Base-by-base conservation (phyloP, 2,797 vertebrate species). In the Acrossocheilus fasciatus region DNA sequence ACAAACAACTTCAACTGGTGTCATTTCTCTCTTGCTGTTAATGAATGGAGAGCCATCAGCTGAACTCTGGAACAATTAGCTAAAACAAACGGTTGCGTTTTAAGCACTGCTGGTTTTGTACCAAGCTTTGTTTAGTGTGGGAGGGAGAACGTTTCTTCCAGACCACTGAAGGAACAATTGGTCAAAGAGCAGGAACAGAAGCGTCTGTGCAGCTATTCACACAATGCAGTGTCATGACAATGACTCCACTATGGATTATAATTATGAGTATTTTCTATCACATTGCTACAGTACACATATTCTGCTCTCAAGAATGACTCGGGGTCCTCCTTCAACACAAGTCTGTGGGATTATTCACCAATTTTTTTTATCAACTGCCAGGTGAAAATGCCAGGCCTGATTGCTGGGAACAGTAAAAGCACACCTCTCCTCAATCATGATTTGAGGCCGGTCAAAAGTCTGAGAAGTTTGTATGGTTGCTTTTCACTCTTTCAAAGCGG, bases 51-150 rank as follows among this genome's bases (percentile, higher is more conserved):
- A 81, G 64, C 54, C 36, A 78, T 84, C 88, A 68, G 36, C 83
- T 87, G 82, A 85, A 81, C 79, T 85, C 82, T 68, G 83, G 69
- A 75, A 79, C 75, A 87, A 83, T 87, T 89, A 89, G 66, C 75
- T 74, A 80, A 82, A 87, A 84, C 81, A 73, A 90, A 87, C 59
- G 62, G 78, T 68, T 88, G 80, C 10, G 47, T 75, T 87, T 80
- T 85, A 83, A 87, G 83, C 43, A 69, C 70, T 70, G 50, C 45
- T 75, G 83, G 39, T 83, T 85, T 87, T 88, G 73, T 88, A 80
- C 76, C 77, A 79, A 76, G 62, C 80, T 88, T 85, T 82, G 69
- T 82, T 70, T 76, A 85, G 36, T 87, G 82, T 90, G 62, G 75
- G 85, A 87, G 85, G 52, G 77, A 62, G 30, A 52, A 69, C 77